Evolutionary conservation across 2,888 invertebrate species (phyloP).

Genomic region (Cylindroiulus punctatus): DNA sequence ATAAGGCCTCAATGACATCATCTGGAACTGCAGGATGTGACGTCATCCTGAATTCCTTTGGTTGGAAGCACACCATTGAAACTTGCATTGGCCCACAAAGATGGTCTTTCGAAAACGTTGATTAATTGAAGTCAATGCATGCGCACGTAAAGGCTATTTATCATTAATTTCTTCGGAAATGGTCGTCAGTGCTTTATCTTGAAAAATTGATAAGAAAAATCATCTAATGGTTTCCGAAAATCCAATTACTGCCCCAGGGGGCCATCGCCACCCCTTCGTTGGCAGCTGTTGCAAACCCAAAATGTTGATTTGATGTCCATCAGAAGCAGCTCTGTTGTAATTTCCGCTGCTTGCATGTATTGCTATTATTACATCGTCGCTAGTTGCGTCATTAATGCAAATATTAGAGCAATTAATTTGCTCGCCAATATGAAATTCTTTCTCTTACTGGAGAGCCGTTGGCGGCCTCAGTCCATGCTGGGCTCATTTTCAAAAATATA

Average conservation of each 20-base stretch:
- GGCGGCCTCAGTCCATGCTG: too few relatives aligned
- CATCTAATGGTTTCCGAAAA: conserved; percentile 25
- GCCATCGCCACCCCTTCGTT: background rate
- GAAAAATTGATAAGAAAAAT: conserved; percentile 32
- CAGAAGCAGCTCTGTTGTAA: conserved; percentile 5
- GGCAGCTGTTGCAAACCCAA: conserved; percentile 32
- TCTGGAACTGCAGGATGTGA: too few relatives aligned
- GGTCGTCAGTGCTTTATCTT: conserved; percentile 29
- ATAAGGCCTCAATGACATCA: too few relatives aligned
- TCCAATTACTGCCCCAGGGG: conserved; percentile 29
- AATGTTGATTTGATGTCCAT: conserved; percentile 34
- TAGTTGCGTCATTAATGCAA: conserved; percentile 4
- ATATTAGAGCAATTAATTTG: conserved; percentile 10
- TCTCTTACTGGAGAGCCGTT: too few relatives aligned
- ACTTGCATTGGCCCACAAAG: background rate
- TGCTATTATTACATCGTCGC: background rate
- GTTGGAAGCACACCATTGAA: too few relatives aligned
- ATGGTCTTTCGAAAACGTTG: background rate
- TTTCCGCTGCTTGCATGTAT: conserved; percentile 12
- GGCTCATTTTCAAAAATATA: too few relatives aligned
- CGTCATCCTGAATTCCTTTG: too few relatives aligned
- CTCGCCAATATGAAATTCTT: background rate
- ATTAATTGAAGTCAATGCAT: background rate
- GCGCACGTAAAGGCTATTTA: background rate
- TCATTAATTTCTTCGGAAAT: conserved; percentile 37